Percentiles rank a stretch among this genome's conserved stretches.
Evolutionary conservation across 2,888 invertebrate genomes (phyloP).

Genomic region (Villa cingulata): DNA sequence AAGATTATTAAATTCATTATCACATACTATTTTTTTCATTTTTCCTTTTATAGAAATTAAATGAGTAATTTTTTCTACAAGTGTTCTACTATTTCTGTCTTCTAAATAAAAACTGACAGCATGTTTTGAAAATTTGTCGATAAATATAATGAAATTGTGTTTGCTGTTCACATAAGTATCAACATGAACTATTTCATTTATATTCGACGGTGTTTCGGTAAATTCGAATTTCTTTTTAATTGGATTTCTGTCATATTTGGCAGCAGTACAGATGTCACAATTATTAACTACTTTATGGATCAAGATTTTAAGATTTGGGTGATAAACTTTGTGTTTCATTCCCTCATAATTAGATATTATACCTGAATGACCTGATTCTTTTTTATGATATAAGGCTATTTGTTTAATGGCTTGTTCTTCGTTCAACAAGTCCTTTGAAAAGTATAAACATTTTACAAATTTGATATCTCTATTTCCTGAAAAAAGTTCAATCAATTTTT

Average conservation of each 20-base stretch:
- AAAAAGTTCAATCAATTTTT: neutral
- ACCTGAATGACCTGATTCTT: constrained; percentile 11
- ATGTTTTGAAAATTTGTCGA: neutral
- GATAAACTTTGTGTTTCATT: constrained; percentile 11
- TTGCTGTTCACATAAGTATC: too few species aligned
- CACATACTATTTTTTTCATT: neutral
- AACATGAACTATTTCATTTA: too few species aligned
- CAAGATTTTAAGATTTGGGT: constrained; percentile 6
- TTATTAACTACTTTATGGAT: neutral
- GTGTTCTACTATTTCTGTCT: neutral
- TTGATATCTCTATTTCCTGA: neutral
- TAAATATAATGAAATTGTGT: neutral
- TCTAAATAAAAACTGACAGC: neutral
- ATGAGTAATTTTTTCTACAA: too few species aligned
- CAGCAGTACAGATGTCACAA: constrained; percentile 7
- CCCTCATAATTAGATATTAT: constrained; percentile 11
- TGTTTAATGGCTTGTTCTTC: constrained; percentile 10
- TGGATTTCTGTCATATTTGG: constrained; percentile 13
- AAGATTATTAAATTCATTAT: neutral
- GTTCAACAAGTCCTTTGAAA: constrained; percentile 9
- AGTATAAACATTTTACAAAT: constrained; percentile 12
- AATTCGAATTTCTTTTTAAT: constrained; percentile 11
- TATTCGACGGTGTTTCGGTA: constrained; percentile 2
- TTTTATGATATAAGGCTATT: constrained; percentile 11
- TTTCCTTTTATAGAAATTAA: neutral